Percentiles rank a stretch among this genome's conserved stretches.
phyloP scores from a whole-genome alignment of 1,140 invertebrate genomes.

The Listronotus bonariensis region DNA sequence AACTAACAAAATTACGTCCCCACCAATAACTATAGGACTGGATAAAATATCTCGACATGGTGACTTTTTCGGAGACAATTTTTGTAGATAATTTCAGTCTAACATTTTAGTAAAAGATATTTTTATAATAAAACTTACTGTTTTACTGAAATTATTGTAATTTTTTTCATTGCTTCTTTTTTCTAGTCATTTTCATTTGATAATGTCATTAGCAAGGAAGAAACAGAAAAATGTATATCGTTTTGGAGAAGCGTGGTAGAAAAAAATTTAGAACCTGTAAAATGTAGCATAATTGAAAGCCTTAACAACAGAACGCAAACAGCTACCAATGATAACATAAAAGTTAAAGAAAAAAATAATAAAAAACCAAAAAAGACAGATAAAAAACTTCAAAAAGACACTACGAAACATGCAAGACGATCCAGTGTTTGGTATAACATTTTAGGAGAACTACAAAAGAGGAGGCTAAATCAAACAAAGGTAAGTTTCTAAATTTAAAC shows the following conservation, averaged over 20 bases:
- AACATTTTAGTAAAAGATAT: too few relatives aligned
- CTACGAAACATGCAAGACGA: conserved; percentile 5
- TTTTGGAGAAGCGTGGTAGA: conserved; percentile 43
- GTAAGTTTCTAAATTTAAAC: conserved; percentile 10
- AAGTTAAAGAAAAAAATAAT: background rate
- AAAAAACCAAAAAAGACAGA: conserved; percentile 9
- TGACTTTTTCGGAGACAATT: too few relatives aligned
- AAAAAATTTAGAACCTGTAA: conserved; percentile 42
- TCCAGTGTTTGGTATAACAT: conserved; percentile 33
- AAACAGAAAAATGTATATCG: conserved; percentile 42
- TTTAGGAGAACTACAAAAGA: conserved; percentile 37
- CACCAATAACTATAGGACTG: too few relatives aligned
- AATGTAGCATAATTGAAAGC: conserved; percentile 40
- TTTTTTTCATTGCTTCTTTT: too few relatives aligned
- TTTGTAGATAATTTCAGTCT: too few relatives aligned
- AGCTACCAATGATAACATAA: background rate
- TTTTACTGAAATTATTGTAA: too few relatives aligned
- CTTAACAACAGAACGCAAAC: conserved; percentile 6
- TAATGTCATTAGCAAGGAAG: conserved; percentile 26
- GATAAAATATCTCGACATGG: too few relatives aligned
- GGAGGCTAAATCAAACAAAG: conserved; percentile 37
- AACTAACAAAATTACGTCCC: too few relatives aligned
- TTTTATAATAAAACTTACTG: too few relatives aligned
- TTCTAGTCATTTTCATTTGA: conserved; percentile 43
- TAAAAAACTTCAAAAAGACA: background rate